Percentiles rank a stretch among this genome's conserved stretches.
Conservation (phyloP, 2,888 invertebrate genomes). For the Cenopis cana region DNA sequence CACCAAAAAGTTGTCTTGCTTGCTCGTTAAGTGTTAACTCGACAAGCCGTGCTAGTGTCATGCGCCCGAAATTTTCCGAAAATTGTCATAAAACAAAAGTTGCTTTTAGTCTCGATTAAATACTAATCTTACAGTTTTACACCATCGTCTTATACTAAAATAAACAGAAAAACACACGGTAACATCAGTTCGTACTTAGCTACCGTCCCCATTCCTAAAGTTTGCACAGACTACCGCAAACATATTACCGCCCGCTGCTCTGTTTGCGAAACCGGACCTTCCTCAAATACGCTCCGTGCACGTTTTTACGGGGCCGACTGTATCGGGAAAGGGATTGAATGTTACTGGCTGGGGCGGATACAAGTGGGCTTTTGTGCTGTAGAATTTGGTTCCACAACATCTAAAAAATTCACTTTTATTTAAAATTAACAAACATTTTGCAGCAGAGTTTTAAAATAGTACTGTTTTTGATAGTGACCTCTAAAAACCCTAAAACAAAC, state of each 20-base stretch:
- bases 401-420: no score
- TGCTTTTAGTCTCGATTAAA: neutral
- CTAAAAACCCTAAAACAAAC: no score
- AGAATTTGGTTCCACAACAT: neutral
- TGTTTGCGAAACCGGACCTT: conserved; percentile 38
- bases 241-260: conserved; percentile 39
- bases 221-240: conserved; percentile 39
- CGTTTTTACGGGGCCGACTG: conserved; percentile 27
- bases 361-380: conserved; percentile 9
- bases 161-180: conserved; percentile 22
- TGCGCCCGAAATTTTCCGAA: no score
- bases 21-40: no score
- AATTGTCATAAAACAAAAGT: no score
- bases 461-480: no score
- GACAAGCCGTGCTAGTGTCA: no score
- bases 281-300: conserved; percentile 27
- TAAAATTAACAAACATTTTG: no score
- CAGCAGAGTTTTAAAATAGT: no score
- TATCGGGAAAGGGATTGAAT: conserved; percentile 19
- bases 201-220: conserved; percentile 29
- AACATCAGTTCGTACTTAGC: conserved; percentile 29
- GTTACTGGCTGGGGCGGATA: conserved; percentile 2
- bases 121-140: neutral
- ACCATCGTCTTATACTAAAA: conserved; percentile 1
- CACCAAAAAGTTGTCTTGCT: no score